Percentiles rank a stretch among this genome's conserved stretches.
These are phyloP conservation scores for Aurelia aurita complex sp. Pacific DNA, from an alignment of 30 jellyfish, hydroid and myxozoan species.

Conservation along the genomic window DNA sequence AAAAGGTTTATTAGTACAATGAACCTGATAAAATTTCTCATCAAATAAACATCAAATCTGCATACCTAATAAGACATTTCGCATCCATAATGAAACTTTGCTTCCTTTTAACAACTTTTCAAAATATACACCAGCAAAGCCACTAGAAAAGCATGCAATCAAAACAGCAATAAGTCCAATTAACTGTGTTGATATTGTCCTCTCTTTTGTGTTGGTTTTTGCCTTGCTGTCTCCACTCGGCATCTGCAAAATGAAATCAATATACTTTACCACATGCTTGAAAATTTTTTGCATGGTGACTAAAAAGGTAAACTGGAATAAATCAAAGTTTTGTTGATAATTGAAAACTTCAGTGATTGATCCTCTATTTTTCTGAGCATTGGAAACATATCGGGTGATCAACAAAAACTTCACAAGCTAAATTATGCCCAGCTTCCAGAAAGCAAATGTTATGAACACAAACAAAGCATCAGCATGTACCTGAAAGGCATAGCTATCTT, in stretches of 20 bases:
- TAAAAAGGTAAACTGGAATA: too few relatives aligned
- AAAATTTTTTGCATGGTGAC: too few relatives aligned
- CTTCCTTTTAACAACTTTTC: conserved; percentile 95
- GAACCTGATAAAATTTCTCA: too few relatives aligned
- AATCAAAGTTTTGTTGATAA: background rate
- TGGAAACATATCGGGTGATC: background rate
- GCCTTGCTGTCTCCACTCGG: conserved; percentile 62
- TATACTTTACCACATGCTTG: too few relatives aligned
- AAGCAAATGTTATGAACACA: background rate
- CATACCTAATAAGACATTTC: conserved; percentile 92
- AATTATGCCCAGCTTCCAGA: too few relatives aligned
- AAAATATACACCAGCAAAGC: conserved; percentile 98
- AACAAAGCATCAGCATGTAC: too few relatives aligned
- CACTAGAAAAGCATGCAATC: conserved; percentile 95
- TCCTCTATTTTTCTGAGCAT: background rate
- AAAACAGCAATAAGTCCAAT: conserved; percentile 94
- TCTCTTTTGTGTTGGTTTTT: conserved; percentile 29
- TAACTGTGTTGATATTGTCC: conserved; percentile 62
- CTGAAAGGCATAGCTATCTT: too few relatives aligned
- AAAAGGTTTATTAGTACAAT: too few relatives aligned
- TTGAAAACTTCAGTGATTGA: background rate
- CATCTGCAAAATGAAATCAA: conserved; percentile 39
- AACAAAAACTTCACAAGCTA: background rate
- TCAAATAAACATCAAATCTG: background rate
- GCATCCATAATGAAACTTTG: conserved; percentile 94